Percentiles rank a stretch among this genome's conserved stretches.
These are phyloP conservation scores for Rutilus rutilus DNA, from an alignment of 2,113 vertebrate species.

Conservation along the genomic window DNA sequence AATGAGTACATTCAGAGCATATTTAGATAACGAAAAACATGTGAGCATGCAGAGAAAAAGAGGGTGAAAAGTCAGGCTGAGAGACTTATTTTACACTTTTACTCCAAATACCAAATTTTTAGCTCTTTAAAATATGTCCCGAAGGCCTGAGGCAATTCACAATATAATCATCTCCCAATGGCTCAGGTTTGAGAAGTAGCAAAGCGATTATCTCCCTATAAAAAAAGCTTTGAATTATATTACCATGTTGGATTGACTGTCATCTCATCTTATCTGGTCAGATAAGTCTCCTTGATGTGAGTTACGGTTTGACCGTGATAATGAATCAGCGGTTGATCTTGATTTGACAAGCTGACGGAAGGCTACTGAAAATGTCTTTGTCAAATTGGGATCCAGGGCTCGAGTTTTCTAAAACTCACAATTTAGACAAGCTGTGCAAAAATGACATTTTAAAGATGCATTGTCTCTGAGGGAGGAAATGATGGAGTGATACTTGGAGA, in stretches of 20 bases:
- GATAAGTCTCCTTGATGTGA: conserved; percentile 44
- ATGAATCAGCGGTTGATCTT: conserved; percentile 32
- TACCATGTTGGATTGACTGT: conserved; percentile 37
- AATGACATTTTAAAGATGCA: conserved; percentile 41
- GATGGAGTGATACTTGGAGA: conserved; percentile 33
- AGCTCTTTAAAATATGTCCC: conserved; percentile 38
- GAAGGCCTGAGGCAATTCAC: conserved; percentile 35
- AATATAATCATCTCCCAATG: conserved; percentile 45
- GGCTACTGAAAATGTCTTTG: background rate
- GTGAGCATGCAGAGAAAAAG: too few species aligned
- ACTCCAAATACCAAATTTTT: conserved; percentile 45
- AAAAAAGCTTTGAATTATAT: conserved; percentile 38
- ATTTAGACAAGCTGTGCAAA: conserved; percentile 33
- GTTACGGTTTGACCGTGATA: conserved; percentile 13
- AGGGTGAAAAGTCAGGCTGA: too few species aligned
- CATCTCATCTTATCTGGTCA: conserved; percentile 26
- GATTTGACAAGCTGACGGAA: conserved; percentile 20
- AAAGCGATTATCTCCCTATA: background rate
- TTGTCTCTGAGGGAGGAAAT: conserved; percentile 36
- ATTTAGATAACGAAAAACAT: too few species aligned
- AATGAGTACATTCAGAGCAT: too few species aligned
- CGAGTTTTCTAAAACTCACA: conserved; percentile 32
- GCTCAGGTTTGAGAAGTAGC: conserved; percentile 13
- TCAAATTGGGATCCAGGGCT: conserved; percentile 8
- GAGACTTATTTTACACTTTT: conserved; percentile 3